Percentiles rank a stretch among this genome's conserved stretches.
These are phyloP conservation scores for Apis florea DNA, from an alignment of 1,140 invertebrate species.

Conservation along the genomic window DNA sequence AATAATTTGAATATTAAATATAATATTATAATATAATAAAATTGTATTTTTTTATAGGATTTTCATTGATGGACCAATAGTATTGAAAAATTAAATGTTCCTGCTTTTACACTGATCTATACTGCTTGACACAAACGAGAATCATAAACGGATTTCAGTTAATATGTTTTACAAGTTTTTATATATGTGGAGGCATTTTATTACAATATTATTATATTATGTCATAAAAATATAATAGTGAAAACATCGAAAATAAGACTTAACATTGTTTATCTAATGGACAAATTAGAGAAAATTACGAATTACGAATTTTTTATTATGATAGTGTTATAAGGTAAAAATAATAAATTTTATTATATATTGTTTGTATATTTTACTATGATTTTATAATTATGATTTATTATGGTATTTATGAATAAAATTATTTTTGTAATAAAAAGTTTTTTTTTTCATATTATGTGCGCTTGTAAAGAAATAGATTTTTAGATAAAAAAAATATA, in stretches of 20 bases:
- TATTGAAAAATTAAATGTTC: conserved; percentile 17
- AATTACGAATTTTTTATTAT: conserved; percentile 23
- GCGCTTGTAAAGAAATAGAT: too few species aligned
- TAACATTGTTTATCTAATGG: background rate
- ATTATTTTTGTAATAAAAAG: background rate
- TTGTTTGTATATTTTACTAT: background rate
- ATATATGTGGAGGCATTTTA: background rate
- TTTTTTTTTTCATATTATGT: background rate
- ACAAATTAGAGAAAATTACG: background rate
- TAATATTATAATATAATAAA: too few species aligned
- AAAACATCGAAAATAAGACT: background rate
- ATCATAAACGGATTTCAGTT: conserved; percentile 39
- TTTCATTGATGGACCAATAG: too few species aligned
- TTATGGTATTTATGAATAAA: background rate
- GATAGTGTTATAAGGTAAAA: conserved; percentile 30
- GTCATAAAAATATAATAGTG: background rate
- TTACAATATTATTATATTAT: background rate
- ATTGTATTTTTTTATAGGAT: background rate
- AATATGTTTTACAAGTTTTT: conserved; percentile 6
- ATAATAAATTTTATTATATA: conserved; percentile 8
- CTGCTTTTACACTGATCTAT: background rate
- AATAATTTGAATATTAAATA: background rate
- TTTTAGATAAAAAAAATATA: background rate
- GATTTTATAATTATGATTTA: background rate
- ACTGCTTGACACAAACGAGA: background rate